phyloP scores from a whole-genome alignment of 2,888 invertebrate species.

The Diloba caeruleocephala region DNA sequence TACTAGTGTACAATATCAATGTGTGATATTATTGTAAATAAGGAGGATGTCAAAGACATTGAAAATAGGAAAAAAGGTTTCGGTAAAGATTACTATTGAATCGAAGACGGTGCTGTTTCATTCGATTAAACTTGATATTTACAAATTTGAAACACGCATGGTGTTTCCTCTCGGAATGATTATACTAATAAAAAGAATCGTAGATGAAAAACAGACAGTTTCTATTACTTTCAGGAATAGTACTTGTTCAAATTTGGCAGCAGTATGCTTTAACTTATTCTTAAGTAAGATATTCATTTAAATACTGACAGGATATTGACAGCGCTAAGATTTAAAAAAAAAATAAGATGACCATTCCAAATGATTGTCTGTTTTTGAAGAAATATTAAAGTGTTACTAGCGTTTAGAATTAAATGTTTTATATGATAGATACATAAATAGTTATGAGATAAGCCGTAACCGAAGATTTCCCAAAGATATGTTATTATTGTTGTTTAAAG shows the following conservation, averaged over 20 bases:
- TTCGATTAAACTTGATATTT: conserved; percentile 33
- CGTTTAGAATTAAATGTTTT: conserved; percentile 57
- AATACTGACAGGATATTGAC: conserved; percentile 21
- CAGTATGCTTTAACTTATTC: conserved; percentile 33
- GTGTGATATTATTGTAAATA: conserved; percentile 79
- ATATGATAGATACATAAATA: conserved; percentile 52
- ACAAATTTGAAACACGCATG: conserved; percentile 19
- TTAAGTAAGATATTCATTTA: conserved; percentile 28
- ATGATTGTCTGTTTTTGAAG: conserved; percentile 54
- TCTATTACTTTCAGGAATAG: conserved; percentile 10
- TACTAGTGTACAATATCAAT: conserved; percentile 75
- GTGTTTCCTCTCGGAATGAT: conserved; percentile 12
- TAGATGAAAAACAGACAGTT: conserved; percentile 17
- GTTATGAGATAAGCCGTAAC: conserved; percentile 36
- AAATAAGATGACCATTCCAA: conserved; percentile 54
- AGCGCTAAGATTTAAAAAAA: conserved; percentile 42
- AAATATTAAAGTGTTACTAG: conserved; percentile 54
- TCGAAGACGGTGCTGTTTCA: conserved; percentile 60
- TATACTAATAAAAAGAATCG: conserved; percentile 12
- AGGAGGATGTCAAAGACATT: conserved; percentile 75
- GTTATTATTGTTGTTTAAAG: conserved; percentile 35
- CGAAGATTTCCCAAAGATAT: conserved; percentile 57
- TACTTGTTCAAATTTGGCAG: conserved; percentile 47
- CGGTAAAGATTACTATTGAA: conserved; percentile 53
- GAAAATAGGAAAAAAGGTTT: conserved; percentile 49